Evolutionary conservation across 2,888 invertebrate species (phyloP).

Genomic region (Amaurobius ferox): DNA sequence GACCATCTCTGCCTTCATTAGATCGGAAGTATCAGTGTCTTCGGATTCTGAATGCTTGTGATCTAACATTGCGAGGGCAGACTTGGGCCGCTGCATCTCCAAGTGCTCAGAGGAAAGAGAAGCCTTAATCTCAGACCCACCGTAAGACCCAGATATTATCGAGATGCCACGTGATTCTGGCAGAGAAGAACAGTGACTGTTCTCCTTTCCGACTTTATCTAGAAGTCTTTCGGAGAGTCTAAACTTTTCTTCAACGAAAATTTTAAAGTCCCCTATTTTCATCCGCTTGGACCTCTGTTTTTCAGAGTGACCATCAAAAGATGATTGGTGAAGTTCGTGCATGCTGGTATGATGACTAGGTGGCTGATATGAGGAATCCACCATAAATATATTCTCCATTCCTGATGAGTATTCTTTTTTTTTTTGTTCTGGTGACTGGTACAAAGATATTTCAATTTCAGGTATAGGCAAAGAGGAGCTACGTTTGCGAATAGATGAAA

Average conservation of each 20-base stretch:
- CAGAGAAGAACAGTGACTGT: conserved; percentile 35
- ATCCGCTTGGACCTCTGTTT: conserved; percentile 66
- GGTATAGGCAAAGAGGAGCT: conserved; percentile 96
- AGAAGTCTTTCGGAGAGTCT: conserved; percentile 66
- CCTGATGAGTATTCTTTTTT: conserved; percentile 55
- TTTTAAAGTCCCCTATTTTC: conserved; percentile 69
- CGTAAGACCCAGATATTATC: conserved; percentile 44
- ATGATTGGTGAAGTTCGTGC: conserved; percentile 73
- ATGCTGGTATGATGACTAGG: conserved; percentile 72
- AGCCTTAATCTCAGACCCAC: conserved; percentile 44
- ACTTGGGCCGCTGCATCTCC: conserved; percentile 74
- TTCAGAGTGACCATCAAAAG: conserved; percentile 70
- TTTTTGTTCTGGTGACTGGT: conserved; percentile 73
- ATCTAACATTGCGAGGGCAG: conserved; percentile 75
- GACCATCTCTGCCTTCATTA: conserved; percentile 80
- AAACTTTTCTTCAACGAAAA: conserved; percentile 73
- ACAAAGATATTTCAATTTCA: conserved; percentile 88
- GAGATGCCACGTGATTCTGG: conserved; percentile 53
- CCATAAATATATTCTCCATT: conserved; percentile 61
- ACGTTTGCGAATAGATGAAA: conserved; percentile 88
- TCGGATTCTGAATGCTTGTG: conserved; percentile 73
- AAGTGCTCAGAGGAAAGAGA: conserved; percentile 60
- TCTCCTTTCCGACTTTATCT: conserved; percentile 63
- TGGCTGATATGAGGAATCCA: conserved; percentile 62
- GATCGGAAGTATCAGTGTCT: conserved; percentile 45